These are phyloP conservation scores for Ivindomyrus marchei DNA, from an alignment of 2,113 vertebrate species.

Conservation along the genomic window DNA sequence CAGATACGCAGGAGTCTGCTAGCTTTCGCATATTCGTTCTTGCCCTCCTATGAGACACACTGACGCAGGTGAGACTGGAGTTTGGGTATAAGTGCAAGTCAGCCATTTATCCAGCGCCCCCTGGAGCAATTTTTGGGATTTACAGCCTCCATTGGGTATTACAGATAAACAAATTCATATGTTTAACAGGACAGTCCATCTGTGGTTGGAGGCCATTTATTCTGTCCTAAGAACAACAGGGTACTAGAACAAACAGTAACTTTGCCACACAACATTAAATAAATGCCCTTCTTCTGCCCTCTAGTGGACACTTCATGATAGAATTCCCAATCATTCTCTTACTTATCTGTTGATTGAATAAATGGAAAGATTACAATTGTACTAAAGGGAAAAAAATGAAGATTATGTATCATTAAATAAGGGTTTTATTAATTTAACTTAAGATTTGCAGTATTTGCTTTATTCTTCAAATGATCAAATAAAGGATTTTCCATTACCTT, in stretches of 20 bases:
- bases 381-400: background rate
- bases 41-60: background rate
- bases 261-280: background rate
- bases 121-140: background rate
- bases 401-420: background rate
- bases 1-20: background rate
- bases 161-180: background rate
- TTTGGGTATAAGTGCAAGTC: background rate
- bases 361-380: background rate
- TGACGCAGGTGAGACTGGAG: background rate
- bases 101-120: background rate
- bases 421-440: background rate
- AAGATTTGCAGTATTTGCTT: background rate
- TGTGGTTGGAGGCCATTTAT: background rate
- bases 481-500: background rate
- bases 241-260: background rate
- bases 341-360: background rate
- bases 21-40: background rate
- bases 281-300: background rate
- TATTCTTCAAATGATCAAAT: background rate
- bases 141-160: background rate
- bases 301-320: background rate
- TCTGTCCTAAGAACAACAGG: background rate
- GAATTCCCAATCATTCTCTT: background rate
- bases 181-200: background rate